Percentiles rank a stretch among this genome's conserved stretches.
These are phyloP conservation scores for Hipposideros larvatus DNA, from an alignment of 2,797 vertebrate species.

Conservation along the genomic window DNA sequence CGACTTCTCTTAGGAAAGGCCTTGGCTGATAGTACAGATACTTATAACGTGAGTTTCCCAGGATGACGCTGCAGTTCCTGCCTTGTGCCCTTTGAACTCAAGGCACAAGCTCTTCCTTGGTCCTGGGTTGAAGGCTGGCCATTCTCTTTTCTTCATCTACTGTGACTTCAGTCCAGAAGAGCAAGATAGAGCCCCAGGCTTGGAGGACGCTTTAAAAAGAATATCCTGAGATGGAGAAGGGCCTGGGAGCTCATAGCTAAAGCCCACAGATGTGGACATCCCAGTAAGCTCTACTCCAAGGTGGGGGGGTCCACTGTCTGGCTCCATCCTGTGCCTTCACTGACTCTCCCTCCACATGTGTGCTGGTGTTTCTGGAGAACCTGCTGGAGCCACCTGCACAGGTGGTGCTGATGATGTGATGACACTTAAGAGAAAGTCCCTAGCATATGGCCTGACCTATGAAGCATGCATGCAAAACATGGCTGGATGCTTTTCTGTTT, in stretches of 20 bases:
- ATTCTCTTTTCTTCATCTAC: background rate
- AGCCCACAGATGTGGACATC: background rate
- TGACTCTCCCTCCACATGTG: background rate
- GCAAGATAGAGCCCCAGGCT: background rate
- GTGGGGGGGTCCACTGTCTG: background rate
- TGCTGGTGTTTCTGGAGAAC: background rate
- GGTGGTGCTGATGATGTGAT: background rate
- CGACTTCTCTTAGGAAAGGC: background rate
- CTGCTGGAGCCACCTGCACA: rapidly evolving
- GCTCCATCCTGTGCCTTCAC: background rate
- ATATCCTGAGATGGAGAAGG: background rate
- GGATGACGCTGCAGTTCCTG: background rate
- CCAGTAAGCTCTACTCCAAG: background rate
- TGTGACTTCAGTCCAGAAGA: background rate
- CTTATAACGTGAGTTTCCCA: background rate
- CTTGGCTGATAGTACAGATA: background rate
- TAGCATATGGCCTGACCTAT: too few relatives aligned
- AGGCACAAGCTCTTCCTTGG: background rate
- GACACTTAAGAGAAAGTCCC: background rate
- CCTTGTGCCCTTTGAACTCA: background rate
- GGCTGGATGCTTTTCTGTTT: background rate
- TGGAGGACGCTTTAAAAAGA: background rate
- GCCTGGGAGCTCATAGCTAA: background rate
- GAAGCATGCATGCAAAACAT: background rate
- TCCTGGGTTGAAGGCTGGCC: background rate